Conservation (phyloP, 2,797 vertebrate genomes). For the Ctenosaura bakeri region DNA sequence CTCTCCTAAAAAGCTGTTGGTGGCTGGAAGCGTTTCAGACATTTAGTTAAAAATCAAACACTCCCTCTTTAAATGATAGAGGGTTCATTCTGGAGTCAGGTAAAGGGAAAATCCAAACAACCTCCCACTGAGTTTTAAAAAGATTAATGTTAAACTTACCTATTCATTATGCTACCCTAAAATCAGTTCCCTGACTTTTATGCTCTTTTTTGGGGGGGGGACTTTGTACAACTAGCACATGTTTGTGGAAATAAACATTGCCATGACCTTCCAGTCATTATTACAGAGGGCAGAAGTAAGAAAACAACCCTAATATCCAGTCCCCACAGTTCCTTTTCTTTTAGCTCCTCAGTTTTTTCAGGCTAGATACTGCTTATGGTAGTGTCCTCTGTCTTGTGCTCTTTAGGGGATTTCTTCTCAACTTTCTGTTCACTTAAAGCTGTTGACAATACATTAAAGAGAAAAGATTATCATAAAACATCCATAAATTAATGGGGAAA, state of each 20-base stretch:
- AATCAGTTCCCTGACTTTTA: slow-evolving; percentile 56
- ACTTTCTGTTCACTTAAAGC: not conserved
- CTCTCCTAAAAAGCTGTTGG: not conserved
- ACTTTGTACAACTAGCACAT: not conserved
- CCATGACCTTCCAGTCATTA: slow-evolving; percentile 44
- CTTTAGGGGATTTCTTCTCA: not conserved
- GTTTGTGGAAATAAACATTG: slow-evolving; percentile 41
- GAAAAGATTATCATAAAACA: not conserved
- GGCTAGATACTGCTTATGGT: not conserved
- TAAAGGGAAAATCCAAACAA: not conserved
- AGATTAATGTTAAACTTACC: slow-evolving; percentile 60
- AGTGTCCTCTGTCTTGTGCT: not conserved
- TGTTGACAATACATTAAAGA: not conserved
- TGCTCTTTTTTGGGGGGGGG: slow-evolving; percentile 34
- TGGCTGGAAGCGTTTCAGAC: slow-evolving; percentile 1
- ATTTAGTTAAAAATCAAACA: slow-evolving; percentile 20
- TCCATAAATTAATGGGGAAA: not conserved
- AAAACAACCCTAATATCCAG: not conserved
- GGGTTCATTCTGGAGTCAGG: not conserved
- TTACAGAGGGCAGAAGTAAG: slow-evolving; percentile 49
- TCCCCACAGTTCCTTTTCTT: not conserved
- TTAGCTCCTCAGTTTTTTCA: not conserved
- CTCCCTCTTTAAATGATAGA: not conserved
- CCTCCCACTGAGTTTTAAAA: slow-evolving; percentile 36
- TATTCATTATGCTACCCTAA: slow-evolving; percentile 40